A percentile compares a stretch with the other conserved stretches of the same genome.
These are phyloP conservation scores for Pangasius mekongensis DNA, from an alignment of 2,797 vertebrate species.

Conservation along the genomic window DNA sequence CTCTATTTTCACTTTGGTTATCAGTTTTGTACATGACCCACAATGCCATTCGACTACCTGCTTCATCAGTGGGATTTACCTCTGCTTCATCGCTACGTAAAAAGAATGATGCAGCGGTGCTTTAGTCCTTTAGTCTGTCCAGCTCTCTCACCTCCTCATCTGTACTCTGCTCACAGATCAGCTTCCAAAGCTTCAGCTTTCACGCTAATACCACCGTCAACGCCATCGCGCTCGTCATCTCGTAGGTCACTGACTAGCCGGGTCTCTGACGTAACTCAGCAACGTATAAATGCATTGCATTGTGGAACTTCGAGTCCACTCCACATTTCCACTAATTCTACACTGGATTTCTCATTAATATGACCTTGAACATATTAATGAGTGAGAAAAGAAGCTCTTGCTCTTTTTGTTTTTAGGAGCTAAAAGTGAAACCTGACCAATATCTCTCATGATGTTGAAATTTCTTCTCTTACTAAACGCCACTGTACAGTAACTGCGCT, in stretches of 20 bases:
- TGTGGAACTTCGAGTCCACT: background rate
- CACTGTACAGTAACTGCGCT: background rate
- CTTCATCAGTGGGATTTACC: background rate
- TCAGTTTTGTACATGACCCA: background rate
- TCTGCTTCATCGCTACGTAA: background rate
- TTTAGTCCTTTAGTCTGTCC: background rate
- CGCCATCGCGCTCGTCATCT: background rate
- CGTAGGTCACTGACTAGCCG: background rate
- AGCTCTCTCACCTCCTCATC: background rate
- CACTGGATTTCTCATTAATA: background rate
- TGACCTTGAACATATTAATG: background rate
- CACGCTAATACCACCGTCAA: background rate
- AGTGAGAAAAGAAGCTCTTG: background rate
- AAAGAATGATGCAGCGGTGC: background rate
- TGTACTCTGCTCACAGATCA: background rate
- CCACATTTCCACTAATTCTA: background rate
- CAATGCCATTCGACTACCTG: background rate
- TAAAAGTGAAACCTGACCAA: background rate
- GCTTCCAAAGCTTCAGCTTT: background rate
- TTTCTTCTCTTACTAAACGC: background rate
- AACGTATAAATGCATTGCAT: background rate
- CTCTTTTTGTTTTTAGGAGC: background rate
- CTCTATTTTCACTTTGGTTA: background rate
- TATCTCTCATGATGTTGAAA: background rate
- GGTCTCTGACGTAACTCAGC: background rate